phyloP scores from a whole-genome alignment of 2,113 vertebrate genomes.

The Numida meleagris region DNA sequence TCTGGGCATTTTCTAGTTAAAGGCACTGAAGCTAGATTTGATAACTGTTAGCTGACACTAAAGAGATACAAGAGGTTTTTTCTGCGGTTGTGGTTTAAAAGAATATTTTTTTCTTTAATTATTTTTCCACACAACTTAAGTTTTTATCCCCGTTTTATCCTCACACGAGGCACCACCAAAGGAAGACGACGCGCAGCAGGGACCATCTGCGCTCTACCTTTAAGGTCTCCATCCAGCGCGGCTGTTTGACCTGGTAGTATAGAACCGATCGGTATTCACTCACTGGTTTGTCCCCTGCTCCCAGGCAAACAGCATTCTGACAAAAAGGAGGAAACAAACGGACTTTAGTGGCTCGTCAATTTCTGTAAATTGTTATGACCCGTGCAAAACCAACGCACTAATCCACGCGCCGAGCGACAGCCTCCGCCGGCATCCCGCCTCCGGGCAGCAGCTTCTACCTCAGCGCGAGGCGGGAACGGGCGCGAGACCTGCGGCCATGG shows the following conservation, averaged over 20 bases:
- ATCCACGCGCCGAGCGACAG: accelerated
- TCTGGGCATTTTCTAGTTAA: background rate
- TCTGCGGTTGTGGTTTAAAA: background rate
- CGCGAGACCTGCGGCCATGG: too few relatives aligned
- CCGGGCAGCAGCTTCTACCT: accelerated
- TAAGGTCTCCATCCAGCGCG: constrained; percentile 96
- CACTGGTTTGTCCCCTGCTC: constrained; percentile 91
- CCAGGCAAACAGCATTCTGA: constrained; percentile 90
- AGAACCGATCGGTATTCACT: constrained; percentile 92
- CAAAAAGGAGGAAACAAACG: background rate
- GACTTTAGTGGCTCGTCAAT: accelerated
- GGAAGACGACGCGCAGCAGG: background rate
- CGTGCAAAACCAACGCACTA: background rate
- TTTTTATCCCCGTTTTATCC: background rate
- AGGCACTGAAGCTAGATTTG: background rate
- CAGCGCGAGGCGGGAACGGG: background rate
- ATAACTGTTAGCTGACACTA: background rate
- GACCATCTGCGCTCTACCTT: constrained; percentile 79
- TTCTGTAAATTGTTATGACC: accelerated
- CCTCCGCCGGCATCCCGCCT: accelerated
- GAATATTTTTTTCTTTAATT: background rate
- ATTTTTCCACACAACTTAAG: background rate
- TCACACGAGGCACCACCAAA: background rate
- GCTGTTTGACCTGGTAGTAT: constrained; percentile 97
- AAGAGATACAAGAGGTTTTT: background rate